Evolutionary conservation across 2,888 invertebrate genomes (phyloP).

Genomic region (Zelleria hepariella): DNA sequence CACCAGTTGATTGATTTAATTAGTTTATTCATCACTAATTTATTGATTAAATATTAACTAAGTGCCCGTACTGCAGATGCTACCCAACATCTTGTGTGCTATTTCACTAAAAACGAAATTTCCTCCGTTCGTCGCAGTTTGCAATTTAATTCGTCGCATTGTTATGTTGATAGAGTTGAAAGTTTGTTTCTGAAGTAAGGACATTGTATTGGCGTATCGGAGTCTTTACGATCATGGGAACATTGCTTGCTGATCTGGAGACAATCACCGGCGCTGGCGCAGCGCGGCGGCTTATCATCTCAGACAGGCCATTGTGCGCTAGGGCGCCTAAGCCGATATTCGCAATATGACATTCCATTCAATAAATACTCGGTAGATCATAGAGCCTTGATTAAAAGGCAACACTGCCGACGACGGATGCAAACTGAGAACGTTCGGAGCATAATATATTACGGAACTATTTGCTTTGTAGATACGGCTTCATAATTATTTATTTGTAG

Average conservation of each 20-base stretch:
- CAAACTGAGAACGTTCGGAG: not conserved
- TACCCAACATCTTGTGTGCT: not conserved
- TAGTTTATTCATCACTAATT: conserved; percentile 52
- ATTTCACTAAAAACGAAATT: not conserved
- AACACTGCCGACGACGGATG: conserved; percentile 3
- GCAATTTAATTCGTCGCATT: not conserved
- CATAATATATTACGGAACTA: too few species aligned
- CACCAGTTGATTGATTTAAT: conserved; percentile 53
- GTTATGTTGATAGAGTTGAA: not conserved
- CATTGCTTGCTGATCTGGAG: conserved; percentile 41
- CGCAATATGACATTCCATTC: conserved; percentile 49
- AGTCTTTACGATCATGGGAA: conserved; percentile 51
- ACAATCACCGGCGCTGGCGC: conserved; percentile 25
- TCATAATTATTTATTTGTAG: not conserved
- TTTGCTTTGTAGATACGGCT: not conserved
- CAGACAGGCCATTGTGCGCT: conserved; percentile 39
- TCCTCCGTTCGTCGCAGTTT: not conserved
- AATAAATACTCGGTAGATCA: conserved; percentile 46
- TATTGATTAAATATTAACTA: conserved; percentile 54
- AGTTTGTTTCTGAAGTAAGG: conserved; percentile 14
- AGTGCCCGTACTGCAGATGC: conserved; percentile 34
- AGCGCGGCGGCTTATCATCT: conserved; percentile 33
- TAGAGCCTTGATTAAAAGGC: conserved; percentile 33
- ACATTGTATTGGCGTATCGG: conserved; percentile 40
- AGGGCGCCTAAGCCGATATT: conserved; percentile 26